Percentiles rank a stretch among this genome's conserved stretches.
phyloP scores from a whole-genome alignment of 2,888 invertebrate species.

The Ethmia dodecea region DNA sequence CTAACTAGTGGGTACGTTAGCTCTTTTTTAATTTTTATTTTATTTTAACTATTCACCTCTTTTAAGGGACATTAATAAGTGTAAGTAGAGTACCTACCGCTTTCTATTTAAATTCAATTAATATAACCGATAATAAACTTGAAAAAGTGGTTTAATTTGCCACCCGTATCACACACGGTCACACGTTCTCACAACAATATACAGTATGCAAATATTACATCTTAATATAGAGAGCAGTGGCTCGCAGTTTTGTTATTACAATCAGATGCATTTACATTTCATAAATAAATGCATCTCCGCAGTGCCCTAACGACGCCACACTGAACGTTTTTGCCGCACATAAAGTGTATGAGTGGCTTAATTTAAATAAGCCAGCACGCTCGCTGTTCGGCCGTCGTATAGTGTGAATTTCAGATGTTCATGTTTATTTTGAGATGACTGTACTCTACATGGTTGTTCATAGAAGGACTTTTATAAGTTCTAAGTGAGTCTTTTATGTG shows the following conservation, averaged over 20 bases:
- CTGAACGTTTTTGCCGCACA: constrained; percentile 49
- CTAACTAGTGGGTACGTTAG: no score
- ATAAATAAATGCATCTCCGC: constrained; percentile 74
- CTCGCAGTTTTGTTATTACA: constrained; percentile 76
- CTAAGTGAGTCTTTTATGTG: no score
- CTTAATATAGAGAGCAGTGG: constrained; percentile 74
- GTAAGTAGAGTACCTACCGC: no score
- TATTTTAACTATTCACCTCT: no score
- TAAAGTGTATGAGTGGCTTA: constrained; percentile 49
- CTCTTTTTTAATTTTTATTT: no score
- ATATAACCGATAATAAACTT: no score
- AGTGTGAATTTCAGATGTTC: constrained; percentile 44
- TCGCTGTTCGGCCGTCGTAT: constrained; percentile 23
- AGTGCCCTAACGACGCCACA: constrained; percentile 58
- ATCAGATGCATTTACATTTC: constrained; percentile 77
- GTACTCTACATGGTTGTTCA: constrained; percentile 5
- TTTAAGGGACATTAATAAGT: no score
- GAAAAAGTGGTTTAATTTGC: constrained; percentile 17
- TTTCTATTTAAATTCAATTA: no score
- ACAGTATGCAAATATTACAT: constrained; percentile 75
- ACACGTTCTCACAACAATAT: constrained; percentile 49
- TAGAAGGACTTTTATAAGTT: no score
- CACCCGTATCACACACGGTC: constrained; percentile 39
- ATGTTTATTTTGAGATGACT: constrained; percentile 4
- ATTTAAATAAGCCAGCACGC: constrained; percentile 58